Evolutionary conservation across 2,888 invertebrate species (phyloP).

Genomic region (Phalangium opilio): DNA sequence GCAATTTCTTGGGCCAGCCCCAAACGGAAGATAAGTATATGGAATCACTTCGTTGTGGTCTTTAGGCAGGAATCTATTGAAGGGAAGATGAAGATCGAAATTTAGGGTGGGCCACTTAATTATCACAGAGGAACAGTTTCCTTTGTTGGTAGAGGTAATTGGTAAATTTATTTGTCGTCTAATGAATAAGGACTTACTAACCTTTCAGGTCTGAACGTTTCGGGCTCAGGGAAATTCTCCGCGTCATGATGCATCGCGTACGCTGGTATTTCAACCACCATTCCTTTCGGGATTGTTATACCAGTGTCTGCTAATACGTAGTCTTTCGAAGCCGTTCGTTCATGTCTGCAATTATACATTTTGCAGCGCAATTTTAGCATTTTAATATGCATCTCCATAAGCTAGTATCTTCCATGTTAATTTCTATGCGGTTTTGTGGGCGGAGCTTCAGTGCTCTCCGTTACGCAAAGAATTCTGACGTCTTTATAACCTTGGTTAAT

Average conservation of each 20-base stretch:
- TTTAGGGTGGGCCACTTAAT: no score
- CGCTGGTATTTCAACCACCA: conserved; percentile 10
- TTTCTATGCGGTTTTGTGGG: no score
- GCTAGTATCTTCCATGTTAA: no score
- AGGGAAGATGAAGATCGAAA: no score
- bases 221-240: conserved; percentile 13
- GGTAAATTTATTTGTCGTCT: no score
- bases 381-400: no score
- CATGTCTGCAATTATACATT: conserved; percentile 2
- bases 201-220: conserved; percentile 17
- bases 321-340: conserved; percentile 8
- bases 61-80: conserved; percentile 5
- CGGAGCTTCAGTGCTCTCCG: no score
- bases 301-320: conserved; percentile 15
- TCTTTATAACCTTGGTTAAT: no score
- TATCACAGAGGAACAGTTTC: no score
- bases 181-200: conserved; percentile 1
- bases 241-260: conserved; percentile 14
- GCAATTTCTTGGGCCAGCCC: conserved; percentile 10
- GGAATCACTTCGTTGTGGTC: conserved; percentile 6
- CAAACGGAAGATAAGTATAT: conserved; percentile 10
- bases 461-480: no score
- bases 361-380: no score
- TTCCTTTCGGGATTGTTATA: conserved; percentile 11
- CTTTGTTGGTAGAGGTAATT: no score